Percentiles rank a stretch among this genome's conserved stretches.
Evolutionary conservation across 2,888 invertebrate species (phyloP).

Genomic region (Diaphora mendica): DNA sequence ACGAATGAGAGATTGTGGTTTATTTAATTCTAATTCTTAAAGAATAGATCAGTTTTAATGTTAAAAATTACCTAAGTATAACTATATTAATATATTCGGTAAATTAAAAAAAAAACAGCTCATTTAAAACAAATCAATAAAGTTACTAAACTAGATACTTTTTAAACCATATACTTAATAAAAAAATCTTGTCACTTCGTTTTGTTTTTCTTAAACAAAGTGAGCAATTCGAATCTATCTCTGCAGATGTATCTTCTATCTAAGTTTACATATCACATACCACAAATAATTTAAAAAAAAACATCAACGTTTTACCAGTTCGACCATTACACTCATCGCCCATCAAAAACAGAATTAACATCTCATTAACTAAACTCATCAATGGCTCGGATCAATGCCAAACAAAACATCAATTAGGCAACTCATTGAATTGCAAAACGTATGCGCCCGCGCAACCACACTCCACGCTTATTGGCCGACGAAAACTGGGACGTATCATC

Average conservation of each 20-base stretch:
- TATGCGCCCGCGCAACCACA: slow-evolving; percentile 76
- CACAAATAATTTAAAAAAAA: background rate
- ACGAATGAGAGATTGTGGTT: too few species aligned
- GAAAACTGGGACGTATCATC: slow-evolving; percentile 58
- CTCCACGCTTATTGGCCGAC: slow-evolving; percentile 62
- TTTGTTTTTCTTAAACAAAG: background rate
- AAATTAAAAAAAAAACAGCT: too few species aligned
- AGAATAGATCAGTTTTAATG: too few species aligned
- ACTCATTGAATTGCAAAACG: slow-evolving; percentile 78
- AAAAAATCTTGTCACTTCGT: too few species aligned
- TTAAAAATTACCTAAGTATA: too few species aligned
- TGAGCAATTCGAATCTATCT: background rate
- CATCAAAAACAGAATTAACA: slow-evolving; percentile 21
- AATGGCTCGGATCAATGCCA: slow-evolving; percentile 63
- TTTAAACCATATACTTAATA: too few species aligned
- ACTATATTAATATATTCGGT: too few species aligned
- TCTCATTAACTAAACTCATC: slow-evolving; percentile 54
- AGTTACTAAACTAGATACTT: too few species aligned
- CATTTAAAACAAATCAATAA: too few species aligned
- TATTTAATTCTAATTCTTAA: too few species aligned
- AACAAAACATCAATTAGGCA: slow-evolving; percentile 75
- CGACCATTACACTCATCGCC: background rate
- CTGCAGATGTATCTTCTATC: too few species aligned
- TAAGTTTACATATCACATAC: background rate
- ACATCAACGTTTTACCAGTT: background rate